Evolutionary conservation across 1,140 invertebrate genomes (phyloP).

Genomic region (Temnothorax longispinosus): DNA sequence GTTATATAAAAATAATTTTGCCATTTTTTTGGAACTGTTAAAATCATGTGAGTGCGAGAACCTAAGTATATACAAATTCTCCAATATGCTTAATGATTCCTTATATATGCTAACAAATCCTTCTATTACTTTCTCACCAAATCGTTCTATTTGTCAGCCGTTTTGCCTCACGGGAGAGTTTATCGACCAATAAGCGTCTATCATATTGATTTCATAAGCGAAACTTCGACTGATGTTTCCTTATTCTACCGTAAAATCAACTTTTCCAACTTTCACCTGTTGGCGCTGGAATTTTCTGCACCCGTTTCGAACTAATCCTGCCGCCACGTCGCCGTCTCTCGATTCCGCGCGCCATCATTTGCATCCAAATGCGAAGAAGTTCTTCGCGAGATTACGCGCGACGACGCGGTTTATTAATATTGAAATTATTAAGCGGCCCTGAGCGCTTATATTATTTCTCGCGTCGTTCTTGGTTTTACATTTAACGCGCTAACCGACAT

Average conservation of each 20-base stretch:
- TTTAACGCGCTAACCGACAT: constrained; percentile 37
- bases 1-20: background rate
- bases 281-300: constrained; percentile 51
- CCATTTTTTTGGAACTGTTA: background rate
- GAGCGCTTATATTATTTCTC: constrained; percentile 56
- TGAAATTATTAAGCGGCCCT: constrained; percentile 54
- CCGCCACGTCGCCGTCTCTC: constrained; percentile 22
- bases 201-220: constrained; percentile 61
- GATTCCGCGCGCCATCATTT: constrained; percentile 51
- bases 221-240: constrained; percentile 49
- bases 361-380: constrained; percentile 56
- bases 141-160: constrained; percentile 8
- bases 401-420: constrained; percentile 57
- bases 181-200: constrained; percentile 25
- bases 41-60: background rate
- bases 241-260: constrained; percentile 61
- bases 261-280: constrained; percentile 60
- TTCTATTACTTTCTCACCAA: background rate
- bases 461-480: constrained; percentile 37
- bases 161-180: constrained; percentile 11
- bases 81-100: background rate
- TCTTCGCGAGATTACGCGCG: constrained; percentile 55
- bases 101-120: background rate
- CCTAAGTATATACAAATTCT: background rate
- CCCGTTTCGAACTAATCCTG: constrained; percentile 52